Percentiles rank a stretch among this genome's conserved stretches.
phyloP scores from a whole-genome alignment of 2,797 vertebrate species.

The Halcyon leucocephala region DNA sequence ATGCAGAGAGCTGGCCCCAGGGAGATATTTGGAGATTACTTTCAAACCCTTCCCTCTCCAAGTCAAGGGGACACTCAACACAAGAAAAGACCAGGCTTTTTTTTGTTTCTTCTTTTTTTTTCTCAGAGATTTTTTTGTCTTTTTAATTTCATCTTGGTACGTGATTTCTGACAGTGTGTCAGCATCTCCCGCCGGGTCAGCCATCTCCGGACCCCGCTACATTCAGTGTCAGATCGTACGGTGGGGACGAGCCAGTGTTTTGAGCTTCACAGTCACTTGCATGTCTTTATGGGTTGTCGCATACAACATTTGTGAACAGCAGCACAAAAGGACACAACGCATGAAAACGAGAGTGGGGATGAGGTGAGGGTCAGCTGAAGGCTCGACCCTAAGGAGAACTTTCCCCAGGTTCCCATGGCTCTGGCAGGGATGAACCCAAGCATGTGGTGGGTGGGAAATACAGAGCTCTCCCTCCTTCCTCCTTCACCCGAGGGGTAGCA shows the following conservation, averaged over 20 bases:
- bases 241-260: not conserved
- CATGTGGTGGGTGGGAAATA: not conserved
- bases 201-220: slow-evolving; percentile 36
- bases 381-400: not conserved
- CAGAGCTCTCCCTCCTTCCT: not conserved
- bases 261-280: not conserved
- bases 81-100: slow-evolving; percentile 22
- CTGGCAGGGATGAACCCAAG: not conserved
- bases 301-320: slow-evolving; percentile 67
- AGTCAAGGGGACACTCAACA: not conserved
- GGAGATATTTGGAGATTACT: not conserved
- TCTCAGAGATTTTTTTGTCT: not conserved
- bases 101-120: not conserved
- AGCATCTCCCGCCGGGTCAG: slow-evolving; percentile 27
- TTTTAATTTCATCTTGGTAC: slow-evolving; percentile 66
- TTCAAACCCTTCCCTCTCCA: not conserved
- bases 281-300: not conserved
- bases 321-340: slow-evolving; percentile 70
- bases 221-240: slow-evolving; percentile 43
- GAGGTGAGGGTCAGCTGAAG: slow-evolving; percentile 4
- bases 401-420: not conserved
- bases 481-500: fast-evolving
- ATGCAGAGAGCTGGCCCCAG: not conserved
- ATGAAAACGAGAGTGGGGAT: slow-evolving; percentile 49
- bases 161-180: slow-evolving; percentile 43